Evolutionary conservation across 1,140 invertebrate species (phyloP), one percentile per base, ranked within the genome.

Genomic region (Prorops nasuta): DNA sequence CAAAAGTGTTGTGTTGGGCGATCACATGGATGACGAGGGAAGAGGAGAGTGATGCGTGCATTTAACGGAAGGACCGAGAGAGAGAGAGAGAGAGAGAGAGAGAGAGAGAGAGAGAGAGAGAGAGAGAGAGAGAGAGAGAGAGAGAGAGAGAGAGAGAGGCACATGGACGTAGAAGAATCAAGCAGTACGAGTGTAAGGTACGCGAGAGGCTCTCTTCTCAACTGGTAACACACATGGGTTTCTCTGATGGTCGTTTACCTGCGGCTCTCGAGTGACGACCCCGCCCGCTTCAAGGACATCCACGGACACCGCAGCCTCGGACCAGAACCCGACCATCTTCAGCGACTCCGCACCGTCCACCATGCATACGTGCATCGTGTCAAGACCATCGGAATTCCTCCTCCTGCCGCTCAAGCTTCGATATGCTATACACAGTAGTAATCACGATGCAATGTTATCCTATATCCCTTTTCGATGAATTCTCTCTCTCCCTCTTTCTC

Each of bases 201-300:
- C 53, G 54, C 54, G 37, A 66, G 49, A 61, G 56, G 47, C 54
- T 49, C 44, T 36, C 49, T 40, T 36, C 49, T 50, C 43, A 44
- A 49, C 47, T 59, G 51, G 56, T 63, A 64, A 64, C 62, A 66
- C 63, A 71, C 64, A 67, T 65, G 63, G 62, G 56, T 72, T 64
- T 66, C n/a, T n/a, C 66, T 62, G 60, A 68, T 77, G 74, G 74
- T 77, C 74, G 70, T 77, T 76, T 77, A 76, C 73, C 75, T 56
- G 66, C 58, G 56, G 57, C 62, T 58, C 64, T 66, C 69, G 71
- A 74, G 71, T 77, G 73, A 77, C 74, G 74, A 77, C 73, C 74
- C 73, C 67, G 72, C 71, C 71, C 66, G 70, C 64, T 71, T 74
- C 75, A 77, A 77, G 75, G 75, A 71, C 74, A 74, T 65, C 63